phyloP scores from a whole-genome alignment of 2,113 vertebrate genomes.

The Ictalurus punctatus region DNA sequence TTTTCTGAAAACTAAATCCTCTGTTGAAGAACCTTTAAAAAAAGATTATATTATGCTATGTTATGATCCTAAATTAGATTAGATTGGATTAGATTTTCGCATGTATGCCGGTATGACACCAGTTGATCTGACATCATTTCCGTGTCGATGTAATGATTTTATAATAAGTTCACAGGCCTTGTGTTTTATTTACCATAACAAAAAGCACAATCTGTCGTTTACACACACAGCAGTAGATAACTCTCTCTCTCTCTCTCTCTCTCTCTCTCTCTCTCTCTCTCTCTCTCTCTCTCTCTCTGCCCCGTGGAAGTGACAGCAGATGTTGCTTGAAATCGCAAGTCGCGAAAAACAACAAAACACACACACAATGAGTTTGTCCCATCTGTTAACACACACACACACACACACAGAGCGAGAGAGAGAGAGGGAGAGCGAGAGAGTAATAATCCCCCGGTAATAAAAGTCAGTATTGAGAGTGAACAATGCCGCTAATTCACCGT shows the following conservation, averaged over 20 bases:
- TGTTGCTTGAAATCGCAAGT: constrained; percentile 89
- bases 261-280: neutral
- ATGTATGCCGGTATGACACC: constrained; percentile 60
- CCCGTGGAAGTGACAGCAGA: constrained; percentile 85
- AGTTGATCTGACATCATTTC: constrained; percentile 67
- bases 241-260: neutral
- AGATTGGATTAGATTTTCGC: neutral
- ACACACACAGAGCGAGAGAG: neutral
- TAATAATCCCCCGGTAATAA: constrained; percentile 78
- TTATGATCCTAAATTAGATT: neutral
- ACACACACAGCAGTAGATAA: constrained; percentile 37
- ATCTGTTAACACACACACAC: constrained; percentile 82
- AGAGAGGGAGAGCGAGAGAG: constrained; percentile 13
- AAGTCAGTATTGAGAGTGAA: constrained; percentile 85
- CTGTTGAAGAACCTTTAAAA: neutral
- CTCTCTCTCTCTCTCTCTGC: constrained; percentile 51
- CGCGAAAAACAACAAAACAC: constrained; percentile 73
- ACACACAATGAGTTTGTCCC: constrained; percentile 75
- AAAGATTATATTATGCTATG: neutral
- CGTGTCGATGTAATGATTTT: constrained; percentile 75
- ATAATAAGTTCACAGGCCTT: constrained; percentile 66
- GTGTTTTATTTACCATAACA: constrained; percentile 44
- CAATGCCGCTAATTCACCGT: constrained; percentile 85
- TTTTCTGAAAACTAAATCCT: neutral
- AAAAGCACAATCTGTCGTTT: constrained; percentile 75